These are phyloP conservation scores for Ptyas mucosa DNA, from an alignment of 2,113 vertebrate genomes.

Conservation along the genomic window DNA sequence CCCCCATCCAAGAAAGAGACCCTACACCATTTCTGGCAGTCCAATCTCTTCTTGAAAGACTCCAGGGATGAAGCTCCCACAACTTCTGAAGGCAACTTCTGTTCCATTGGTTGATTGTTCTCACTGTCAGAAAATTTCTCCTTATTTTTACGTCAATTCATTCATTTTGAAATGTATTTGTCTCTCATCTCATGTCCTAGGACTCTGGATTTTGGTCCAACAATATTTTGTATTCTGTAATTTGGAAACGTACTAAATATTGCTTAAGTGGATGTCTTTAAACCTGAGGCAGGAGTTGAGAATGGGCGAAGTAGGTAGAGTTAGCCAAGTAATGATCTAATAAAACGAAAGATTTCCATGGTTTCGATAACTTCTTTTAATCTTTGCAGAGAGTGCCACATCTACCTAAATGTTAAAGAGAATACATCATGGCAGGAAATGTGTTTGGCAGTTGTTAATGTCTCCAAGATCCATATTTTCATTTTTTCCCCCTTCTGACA, in stretches of 20 bases:
- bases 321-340: neutral
- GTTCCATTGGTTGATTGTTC: no score
- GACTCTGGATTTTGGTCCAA: neutral
- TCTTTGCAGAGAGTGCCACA: neutral
- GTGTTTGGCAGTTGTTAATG: neutral
- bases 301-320: neutral
- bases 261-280: neutral
- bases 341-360: neutral
- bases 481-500: neutral
- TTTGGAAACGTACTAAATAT: neutral
- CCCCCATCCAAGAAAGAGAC: no score
- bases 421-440: neutral
- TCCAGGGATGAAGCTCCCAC: no score
- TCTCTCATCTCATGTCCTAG: neutral
- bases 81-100: no score
- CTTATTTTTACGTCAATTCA: no score
- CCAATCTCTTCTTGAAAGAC: no score
- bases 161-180: neutral
- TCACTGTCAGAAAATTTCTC: no score
- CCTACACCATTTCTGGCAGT: no score
- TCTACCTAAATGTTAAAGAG: slow-evolving; percentile 2
- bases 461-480: slow-evolving; percentile 1
- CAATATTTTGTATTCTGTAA: neutral
- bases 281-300: neutral
- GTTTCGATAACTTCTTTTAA: neutral